Evolutionary conservation across 2,113 vertebrate genomes (phyloP), one percentile per base, ranked within the genome.

Genomic region (Xerus inauris): DNA sequence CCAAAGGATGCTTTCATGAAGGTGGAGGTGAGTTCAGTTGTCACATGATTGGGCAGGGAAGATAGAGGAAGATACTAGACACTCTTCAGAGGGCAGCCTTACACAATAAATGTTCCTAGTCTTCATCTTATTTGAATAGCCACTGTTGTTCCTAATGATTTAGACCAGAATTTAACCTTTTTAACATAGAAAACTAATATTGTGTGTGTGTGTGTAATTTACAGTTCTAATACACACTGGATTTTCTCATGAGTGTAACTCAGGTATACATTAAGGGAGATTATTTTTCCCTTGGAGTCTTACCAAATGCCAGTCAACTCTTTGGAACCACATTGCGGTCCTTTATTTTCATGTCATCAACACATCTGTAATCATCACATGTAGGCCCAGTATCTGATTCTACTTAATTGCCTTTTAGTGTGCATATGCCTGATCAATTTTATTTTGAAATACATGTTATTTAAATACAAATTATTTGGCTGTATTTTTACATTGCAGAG

Each of bases 371-470:
- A 10, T 72, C 86, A 45, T 75, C 75, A 77, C 5, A 28, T 26
- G 24, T 26, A 72, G 81, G 40, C 32, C 8, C 20, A 51, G 4
- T 4, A 57, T 54, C 38, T 86, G 77, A 54, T 26, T 88, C 47
- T 73, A 14, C 2, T 5, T 64, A 24, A 13, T 49, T 54, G 5
- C 67, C 12, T 76, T 73, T 35, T 49, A 32, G 32, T n/a, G 35
- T 75, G 6, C 6, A 5, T 32, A 35, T 57, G 38, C 8, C n/a
- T 80, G 12, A 67, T 35, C 24, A 64, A 10, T 91, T 86, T 77
- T 83, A 82, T 94, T 77, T 92, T 89, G 54, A 80, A 93, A 91
- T 76, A 20, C 8, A 7, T n/a, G 10, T 72, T 79, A 87, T 93
- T 57, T 89, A 57, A 45, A 57, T 47, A 64, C 57, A 81, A 72